phyloP scores from a whole-genome alignment of 2,888 invertebrate species.

The Synergus itoensis region DNA sequence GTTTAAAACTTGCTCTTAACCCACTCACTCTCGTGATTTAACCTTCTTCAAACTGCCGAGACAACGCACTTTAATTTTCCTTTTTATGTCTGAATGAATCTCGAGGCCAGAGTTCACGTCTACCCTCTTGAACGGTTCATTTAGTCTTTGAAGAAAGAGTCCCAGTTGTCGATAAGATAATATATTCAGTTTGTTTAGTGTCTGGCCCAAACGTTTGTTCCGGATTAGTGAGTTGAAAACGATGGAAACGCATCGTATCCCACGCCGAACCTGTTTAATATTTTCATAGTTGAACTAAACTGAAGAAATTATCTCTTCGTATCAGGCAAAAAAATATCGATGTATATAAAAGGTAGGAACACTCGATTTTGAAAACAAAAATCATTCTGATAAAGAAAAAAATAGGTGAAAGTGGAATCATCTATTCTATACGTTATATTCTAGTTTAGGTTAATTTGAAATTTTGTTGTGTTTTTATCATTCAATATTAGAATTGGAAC shows the following conservation, averaged over 20 bases:
- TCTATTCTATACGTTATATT: neutral
- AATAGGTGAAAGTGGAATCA: neutral
- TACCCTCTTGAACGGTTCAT: neutral
- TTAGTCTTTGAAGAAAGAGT: neutral
- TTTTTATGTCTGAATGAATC: neutral
- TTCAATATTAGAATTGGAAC: neutral
- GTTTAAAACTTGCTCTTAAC: neutral
- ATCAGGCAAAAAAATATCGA: neutral
- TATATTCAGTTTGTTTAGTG: neutral
- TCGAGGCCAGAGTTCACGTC: neutral
- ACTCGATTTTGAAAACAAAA: neutral
- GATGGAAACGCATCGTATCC: neutral
- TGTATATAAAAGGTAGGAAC: neutral
- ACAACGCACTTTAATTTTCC: constrained; percentile 43
- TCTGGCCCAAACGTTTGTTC: neutral
- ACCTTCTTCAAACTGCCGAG: constrained; percentile 44
- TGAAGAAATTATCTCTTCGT: neutral
- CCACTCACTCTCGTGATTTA: constrained; percentile 44
- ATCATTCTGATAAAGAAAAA: neutral
- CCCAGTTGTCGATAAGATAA: neutral
- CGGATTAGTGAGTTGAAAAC: neutral
- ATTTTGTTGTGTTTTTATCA: neutral
- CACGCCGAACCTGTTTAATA: neutral
- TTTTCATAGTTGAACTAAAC: neutral
- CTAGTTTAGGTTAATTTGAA: neutral